Conservation (phyloP, 2,888 invertebrate species). For the Trichogramma dendrolimi region DNA sequence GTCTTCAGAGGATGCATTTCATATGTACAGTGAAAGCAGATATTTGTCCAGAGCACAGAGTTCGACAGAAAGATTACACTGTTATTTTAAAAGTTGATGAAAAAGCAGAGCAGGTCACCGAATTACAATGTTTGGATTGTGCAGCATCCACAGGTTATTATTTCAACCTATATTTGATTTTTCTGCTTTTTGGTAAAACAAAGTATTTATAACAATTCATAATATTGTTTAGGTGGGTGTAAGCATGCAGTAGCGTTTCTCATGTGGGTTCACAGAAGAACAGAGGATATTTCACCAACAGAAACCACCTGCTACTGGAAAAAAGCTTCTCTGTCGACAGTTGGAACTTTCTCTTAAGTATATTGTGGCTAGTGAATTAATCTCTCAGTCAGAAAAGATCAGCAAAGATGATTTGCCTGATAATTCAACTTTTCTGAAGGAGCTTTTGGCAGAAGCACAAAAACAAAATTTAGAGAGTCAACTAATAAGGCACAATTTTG, state of each 20-base stretch:
- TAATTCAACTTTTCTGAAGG: neutral
- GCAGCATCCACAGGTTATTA: conserved; percentile 15
- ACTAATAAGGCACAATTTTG: conserved; percentile 1
- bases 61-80: conserved; percentile 17
- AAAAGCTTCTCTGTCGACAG: conserved; percentile 16
- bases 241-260: conserved; percentile 24
- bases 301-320: conserved; percentile 20
- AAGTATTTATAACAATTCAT: conserved; percentile 7
- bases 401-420: neutral
- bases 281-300: conserved; percentile 21
- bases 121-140: conserved; percentile 19
- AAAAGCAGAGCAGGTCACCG: conserved; percentile 13
- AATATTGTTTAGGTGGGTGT: conserved; percentile 12
- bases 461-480: conserved; percentile 10
- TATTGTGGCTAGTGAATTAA: neutral
- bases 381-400: neutral
- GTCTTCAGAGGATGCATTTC: conserved; percentile 7
- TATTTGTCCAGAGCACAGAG: conserved; percentile 21
- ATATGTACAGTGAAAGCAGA: conserved; percentile 18
- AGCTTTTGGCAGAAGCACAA: neutral
- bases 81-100: conserved; percentile 17
- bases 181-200: neutral
- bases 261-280: conserved; percentile 18
- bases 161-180: neutral
- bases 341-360: conserved; percentile 18